Conservation (phyloP, 2,797 vertebrate genomes). For the Lophotriccus pileatus region DNA sequence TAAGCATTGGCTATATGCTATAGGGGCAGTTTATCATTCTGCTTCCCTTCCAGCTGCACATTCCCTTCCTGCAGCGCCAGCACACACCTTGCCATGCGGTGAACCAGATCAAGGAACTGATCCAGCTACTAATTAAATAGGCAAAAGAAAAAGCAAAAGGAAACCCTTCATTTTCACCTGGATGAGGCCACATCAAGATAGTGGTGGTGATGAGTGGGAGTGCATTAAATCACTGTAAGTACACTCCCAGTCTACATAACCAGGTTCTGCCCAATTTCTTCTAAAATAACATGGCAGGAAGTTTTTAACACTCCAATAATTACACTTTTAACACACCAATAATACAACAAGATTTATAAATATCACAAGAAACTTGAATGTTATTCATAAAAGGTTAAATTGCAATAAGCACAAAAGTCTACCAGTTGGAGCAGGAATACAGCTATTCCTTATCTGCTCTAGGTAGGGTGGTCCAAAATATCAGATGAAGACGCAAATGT, state of each 20-base stretch:
- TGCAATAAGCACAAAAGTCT: not conserved
- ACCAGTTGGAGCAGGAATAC: not conserved
- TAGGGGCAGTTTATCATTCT: not conserved
- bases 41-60: not conserved
- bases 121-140: not conserved
- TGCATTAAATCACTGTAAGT: not conserved
- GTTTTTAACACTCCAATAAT: not conserved
- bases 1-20: not conserved
- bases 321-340: not conserved
- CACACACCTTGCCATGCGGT: not conserved
- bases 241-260: not conserved
- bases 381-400: not conserved
- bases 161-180: not conserved
- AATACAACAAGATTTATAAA: constrained; percentile 20
- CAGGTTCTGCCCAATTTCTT: not conserved
- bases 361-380: not conserved
- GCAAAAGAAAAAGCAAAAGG: not conserved
- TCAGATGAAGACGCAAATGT: not conserved
- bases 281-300: not conserved
- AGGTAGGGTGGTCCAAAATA: not conserved
- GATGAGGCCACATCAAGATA: not conserved
- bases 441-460: not conserved
- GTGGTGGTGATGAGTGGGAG: not conserved
- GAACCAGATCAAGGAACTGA: not conserved
- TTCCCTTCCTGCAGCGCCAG: not conserved